Evolutionary conservation across 2,888 invertebrate species (phyloP), one percentile per base, ranked within the genome.

Genomic region (Amphiduros pacificus): DNA sequence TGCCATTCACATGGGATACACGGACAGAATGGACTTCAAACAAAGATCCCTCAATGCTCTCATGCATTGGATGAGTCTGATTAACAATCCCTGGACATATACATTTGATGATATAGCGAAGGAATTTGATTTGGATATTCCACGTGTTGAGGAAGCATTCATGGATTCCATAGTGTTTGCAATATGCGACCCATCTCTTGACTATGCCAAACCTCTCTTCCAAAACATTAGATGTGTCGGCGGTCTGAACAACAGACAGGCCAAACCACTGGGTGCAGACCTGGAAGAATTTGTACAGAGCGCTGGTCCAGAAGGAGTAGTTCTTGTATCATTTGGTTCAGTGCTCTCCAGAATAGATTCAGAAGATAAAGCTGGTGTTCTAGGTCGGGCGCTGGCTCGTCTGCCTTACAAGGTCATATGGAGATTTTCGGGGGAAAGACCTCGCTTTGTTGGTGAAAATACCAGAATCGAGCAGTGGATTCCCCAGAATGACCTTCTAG

Each of bases 401-500:
- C 36, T 54, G 20, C n/a, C n/a, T 17, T 36, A 54, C 17, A 2
- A 36, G 14, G 54, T 54, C 22, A 20, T 58, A 29, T 49, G 58
- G 48, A 56, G 28, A 27, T 9, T 24, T 20, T 14, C n/a, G n/a
- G n/a, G n/a, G n/a, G n/a, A n/a, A n/a, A n/a, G n/a, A n/a, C n/a
- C n/a, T n/a, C n/a, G n/a, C n/a, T n/a, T n/a, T 27, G 22, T 57
- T 4, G 50, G 50, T 2, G 14, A n/a, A 40, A 55, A 55, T 36
- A 55, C 55, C 2, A 24, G 11, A 2, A 27, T 55, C 17, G 9
- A 41, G 27, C 2, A 17, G 1, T 70, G 67, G 67, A 40, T 71
- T 14, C 67, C 68, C 1, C 69, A 71, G 62, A 60, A 29, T 14
- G 60, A 58, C 50, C 61, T 71, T 2, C 61, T 71, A 31, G 86